phyloP scores from a whole-genome alignment of 2,113 vertebrate genomes.

The Petrocephalus zakoni region DNA sequence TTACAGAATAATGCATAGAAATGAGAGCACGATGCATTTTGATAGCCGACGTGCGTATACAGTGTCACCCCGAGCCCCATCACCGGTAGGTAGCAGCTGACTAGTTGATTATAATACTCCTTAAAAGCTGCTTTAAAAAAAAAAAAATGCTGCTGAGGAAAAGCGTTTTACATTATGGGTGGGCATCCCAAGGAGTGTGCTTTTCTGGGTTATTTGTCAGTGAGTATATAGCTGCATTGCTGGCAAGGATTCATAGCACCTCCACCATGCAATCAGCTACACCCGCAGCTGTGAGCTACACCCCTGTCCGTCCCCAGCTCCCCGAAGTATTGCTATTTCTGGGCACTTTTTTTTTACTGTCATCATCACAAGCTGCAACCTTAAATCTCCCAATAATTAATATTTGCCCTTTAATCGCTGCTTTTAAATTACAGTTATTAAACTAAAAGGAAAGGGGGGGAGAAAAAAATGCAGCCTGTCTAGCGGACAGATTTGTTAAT shows the following conservation, averaged over 20 bases:
- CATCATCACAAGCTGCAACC: background rate
- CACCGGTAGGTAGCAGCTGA: background rate
- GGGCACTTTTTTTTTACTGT: background rate
- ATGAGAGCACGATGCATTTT: background rate
- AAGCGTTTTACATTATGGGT: background rate
- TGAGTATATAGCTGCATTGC: background rate
- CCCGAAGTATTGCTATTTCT: background rate
- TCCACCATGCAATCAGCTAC: background rate
- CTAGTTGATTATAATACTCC: background rate
- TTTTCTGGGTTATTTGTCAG: background rate
- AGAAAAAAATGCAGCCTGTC: background rate
- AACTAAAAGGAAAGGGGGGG: background rate
- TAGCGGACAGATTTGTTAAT: background rate
- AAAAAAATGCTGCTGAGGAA: background rate
- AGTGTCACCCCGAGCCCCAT: background rate
- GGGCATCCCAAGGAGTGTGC: background rate
- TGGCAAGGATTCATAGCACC: background rate
- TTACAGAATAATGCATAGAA: background rate
- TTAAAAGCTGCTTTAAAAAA: background rate
- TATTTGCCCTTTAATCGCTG: background rate
- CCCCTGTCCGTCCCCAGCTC: background rate
- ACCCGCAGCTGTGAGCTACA: background rate
- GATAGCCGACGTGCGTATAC: background rate
- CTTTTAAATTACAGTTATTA: conserved; percentile 1
- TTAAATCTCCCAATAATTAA: conserved; percentile 4